These are phyloP conservation scores for Seriola dumerili DNA, from an alignment of 2,113 vertebrate genomes.

Conservation along the genomic window DNA sequence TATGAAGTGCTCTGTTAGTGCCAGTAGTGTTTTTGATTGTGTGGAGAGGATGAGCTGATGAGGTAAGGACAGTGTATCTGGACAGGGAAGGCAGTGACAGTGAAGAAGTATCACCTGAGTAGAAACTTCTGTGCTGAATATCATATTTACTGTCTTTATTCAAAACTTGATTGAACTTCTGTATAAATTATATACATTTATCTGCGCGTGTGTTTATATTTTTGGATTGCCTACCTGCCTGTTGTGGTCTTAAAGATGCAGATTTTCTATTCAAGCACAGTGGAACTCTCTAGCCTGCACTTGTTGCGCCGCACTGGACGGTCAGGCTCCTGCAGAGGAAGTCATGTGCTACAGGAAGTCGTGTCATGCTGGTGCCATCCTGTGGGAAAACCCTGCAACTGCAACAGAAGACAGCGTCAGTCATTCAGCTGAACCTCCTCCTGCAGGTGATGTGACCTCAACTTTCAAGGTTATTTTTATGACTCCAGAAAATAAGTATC, in stretches of 20 bases:
- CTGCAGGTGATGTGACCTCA: background rate
- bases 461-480: background rate
- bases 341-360: constrained; percentile 1
- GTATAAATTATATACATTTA: background rate
- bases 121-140: background rate
- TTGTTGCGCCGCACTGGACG: background rate
- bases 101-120: background rate
- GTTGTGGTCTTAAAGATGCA: background rate
- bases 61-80: constrained; percentile 2
- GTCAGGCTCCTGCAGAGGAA: background rate
- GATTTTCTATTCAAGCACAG: background rate
- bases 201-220: background rate
- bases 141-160: background rate
- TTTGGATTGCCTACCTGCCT: background rate
- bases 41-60: background rate
- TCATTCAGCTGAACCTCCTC: background rate
- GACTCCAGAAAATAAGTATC: background rate
- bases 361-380: constrained; percentile 28
- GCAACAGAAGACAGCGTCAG: constrained; percentile 4
- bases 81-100: background rate
- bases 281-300: background rate
- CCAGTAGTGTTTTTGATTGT: background rate
- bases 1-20: background rate
- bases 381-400: constrained; percentile 36
- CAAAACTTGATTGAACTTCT: background rate